A percentile compares a stretch with the other conserved stretches of the same genome.
phyloP scores from a whole-genome alignment of 2,113 vertebrate genomes.

The Cairina moschata region DNA sequence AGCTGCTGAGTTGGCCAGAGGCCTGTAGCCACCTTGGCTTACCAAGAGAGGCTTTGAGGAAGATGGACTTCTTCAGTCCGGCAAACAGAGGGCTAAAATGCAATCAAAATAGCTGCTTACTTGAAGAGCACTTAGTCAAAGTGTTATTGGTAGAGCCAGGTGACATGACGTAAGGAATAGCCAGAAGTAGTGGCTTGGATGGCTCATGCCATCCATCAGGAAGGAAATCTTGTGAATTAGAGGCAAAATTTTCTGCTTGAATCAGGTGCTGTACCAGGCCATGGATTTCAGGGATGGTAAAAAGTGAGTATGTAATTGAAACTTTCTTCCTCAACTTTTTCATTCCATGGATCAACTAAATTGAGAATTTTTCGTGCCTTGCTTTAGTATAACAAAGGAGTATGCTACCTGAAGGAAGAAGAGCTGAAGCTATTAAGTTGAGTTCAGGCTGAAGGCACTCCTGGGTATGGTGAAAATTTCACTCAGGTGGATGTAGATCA shows the following conservation, averaged over 20 bases:
- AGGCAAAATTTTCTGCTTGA: not conserved
- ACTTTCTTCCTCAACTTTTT: not conserved
- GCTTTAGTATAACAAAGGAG: not conserved
- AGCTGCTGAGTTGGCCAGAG: not conserved
- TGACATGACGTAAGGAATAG: not conserved
- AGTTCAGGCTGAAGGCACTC: not conserved
- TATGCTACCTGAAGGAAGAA: not conserved
- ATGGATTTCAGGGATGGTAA: not conserved
- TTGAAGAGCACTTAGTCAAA: not conserved
- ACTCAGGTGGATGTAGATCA: not conserved
- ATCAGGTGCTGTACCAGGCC: not conserved
- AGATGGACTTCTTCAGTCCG: not conserved
- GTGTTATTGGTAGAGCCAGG: not conserved
- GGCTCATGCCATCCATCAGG: not conserved
- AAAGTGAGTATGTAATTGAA: not conserved
- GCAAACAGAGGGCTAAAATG: not conserved
- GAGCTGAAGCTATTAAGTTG: not conserved
- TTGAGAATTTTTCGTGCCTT: not conserved
- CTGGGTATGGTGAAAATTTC: not conserved
- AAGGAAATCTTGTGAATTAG: not conserved
- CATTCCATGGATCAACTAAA: rapidly evolving
- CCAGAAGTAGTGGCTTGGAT: not conserved
- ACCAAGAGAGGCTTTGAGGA: not conserved
- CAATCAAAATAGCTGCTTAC: not conserved
- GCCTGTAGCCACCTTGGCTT: not conserved